phyloP scores from a whole-genome alignment of 2,888 invertebrate genomes.

The Hydriomena furcata region DNA sequence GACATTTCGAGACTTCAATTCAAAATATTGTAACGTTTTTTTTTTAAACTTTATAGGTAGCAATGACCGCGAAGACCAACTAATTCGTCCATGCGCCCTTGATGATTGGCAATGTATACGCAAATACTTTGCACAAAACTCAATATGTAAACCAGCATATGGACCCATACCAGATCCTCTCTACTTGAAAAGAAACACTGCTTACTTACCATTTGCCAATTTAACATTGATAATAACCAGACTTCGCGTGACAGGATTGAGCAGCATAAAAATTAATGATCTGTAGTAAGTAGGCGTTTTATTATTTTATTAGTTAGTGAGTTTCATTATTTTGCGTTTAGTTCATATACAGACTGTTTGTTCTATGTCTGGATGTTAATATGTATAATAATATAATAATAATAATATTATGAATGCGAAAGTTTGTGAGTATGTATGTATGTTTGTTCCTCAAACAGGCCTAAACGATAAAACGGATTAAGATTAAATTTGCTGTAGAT shows the following conservation, averaged over 20 bases:
- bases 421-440: no score
- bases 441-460: no score
- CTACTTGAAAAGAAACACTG: conserved; percentile 11
- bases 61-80: conserved; percentile 22
- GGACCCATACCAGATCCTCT: conserved; percentile 23
- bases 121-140: conserved; percentile 34
- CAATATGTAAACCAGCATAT: conserved; percentile 29
- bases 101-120: conserved; percentile 39
- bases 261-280: conserved; percentile 16
- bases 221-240: neutral
- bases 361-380: no score
- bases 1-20: no score
- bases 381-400: no score
- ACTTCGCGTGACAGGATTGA: conserved; percentile 8
- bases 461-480: no score
- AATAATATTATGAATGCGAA: no score
- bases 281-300: conserved; percentile 27
- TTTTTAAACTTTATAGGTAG: conserved; percentile 19
- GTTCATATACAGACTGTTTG: no score
- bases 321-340: no score
- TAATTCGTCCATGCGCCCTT: conserved; percentile 35
- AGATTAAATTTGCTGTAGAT: no score
- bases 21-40: no score
- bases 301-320: no score
- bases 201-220: conserved; percentile 1